Evolutionary conservation across 1,140 invertebrate species (phyloP), one percentile per base, ranked within the genome.

Genomic region (Platorchestia sp.): DNA sequence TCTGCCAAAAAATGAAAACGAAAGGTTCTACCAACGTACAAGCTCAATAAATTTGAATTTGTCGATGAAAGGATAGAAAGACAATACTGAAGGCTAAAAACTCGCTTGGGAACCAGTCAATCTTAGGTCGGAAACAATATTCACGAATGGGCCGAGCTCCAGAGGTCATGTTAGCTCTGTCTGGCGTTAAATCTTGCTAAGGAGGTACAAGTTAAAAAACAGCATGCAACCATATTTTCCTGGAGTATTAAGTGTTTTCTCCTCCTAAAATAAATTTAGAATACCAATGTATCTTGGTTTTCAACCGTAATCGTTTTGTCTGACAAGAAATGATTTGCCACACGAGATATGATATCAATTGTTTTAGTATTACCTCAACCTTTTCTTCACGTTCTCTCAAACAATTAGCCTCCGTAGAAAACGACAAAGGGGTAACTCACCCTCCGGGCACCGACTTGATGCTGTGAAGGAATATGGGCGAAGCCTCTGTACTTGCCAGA

Each of bases 401-500:
- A 36, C 14, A 75, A 75, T 75, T 75, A 22, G 14, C 36, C 27
- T 3, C 59, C 36, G 27, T 75, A 75, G 59, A 75, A 75, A 75
- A 75, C 27, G 27, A 22, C 36, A 3, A 22, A 27, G 59, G 59
- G 10, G 27, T 36, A 75, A 93, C 91, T 93, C 45, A 93, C 45
- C 45, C 91, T 14, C n/a, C 91, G 7, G 22, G 45, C 91, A 7
- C 91, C 91, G 43, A 93, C 91, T 93, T 93, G 91, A 10, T 19
- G 43, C 45, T 93, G 91, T 6, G 91, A 45, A 47, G 91, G 91
- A 40, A 93, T 93, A n/a, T 93, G 91, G 16, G 91, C 91, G 45
- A 93, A 93, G 45, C 91, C 91, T 93, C 91, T 93, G 91, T 93
- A 93, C 45, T 93, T 93, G 43, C 91, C 91, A 22, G 91, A 93